Evolutionary conservation across 2,797 vertebrate genomes (phyloP), one percentile per base, ranked within the genome.

Genomic region (Enteromius mattozi): DNA sequence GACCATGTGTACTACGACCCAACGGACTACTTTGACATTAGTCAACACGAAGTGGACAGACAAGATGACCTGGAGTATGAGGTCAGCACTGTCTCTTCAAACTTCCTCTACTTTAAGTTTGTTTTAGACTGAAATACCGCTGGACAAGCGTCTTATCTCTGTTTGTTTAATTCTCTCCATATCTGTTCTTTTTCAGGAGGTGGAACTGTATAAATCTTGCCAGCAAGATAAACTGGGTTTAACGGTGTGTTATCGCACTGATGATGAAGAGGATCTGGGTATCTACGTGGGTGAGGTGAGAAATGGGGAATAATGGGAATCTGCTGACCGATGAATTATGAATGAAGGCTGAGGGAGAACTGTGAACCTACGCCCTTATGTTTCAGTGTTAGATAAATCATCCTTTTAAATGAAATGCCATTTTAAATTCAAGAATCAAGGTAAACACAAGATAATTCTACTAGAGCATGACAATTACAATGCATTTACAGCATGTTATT

Each of bases 281-380:
- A 96, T 97, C 88, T 97, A 96, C 2, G 93, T 97, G 2, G 96
- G 96, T 83, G 96, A 96, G 96, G 96, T 96, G 91, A 85, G 61
- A 37, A 35, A 54, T 2, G 24, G 49, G 40, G 68, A 78, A 33
- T 51, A 80, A 75, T 68, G 78, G 35, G 56, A 40, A 19, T 56
- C 8, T 66, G 69, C 19, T 66, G 24, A 47, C 68, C 4, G 1
- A 61, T 66, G 21, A 59, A 42, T 78, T 33, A 78, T 78, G 27
- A 83, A 83, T 54, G 72, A 83, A 24, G 59, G 10, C 61, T 40
- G 6, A 37, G 47, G 42, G 71, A 82, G 45, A 42, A 83, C 27
- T 77, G 72, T 77, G n/a, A 83, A 42, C 12, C 33, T 42, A 33
- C 5, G 40, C 59, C 37, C 37, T 61, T 37, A 45, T 82, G 42